Evolutionary conservation across 2,113 vertebrate genomes (phyloP), one percentile per base, ranked within the genome.

Genomic region (Semnopithecus entellus): DNA sequence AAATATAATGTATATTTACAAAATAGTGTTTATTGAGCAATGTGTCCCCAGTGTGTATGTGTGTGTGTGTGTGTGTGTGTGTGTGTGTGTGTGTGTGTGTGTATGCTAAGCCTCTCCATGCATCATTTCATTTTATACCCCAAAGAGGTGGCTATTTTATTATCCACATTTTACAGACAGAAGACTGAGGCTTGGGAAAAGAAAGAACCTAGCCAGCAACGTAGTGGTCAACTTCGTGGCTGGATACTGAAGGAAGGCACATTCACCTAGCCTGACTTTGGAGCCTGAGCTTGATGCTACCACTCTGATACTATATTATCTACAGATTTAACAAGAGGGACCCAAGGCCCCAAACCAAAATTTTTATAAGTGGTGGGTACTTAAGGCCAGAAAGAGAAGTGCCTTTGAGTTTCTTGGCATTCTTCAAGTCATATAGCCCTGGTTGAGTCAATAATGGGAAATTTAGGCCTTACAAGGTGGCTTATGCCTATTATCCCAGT

Each of bases 291-390:
- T 16, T 2, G 6, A 38, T 66, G 30, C 0, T 14, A 17, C 38
- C 32, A 3, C 22, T 40, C 35, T 2, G 12, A 30, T 3, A 4
- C 0, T 25, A 7, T 52, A 6, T 73, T 23, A 40, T 7, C 23
- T 64, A 40, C 40, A 45, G 40, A 22, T 30, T 75, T 27, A 73
- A 32, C n/a, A 16, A 32, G 50, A 22, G 38, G n/a, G 45, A 27
- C 64, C 70, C 45, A 14, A 1, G 61, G 6, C 50, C 32, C 3
- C 35, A 35, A 59, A 35, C n/a, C 57, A 17, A 45, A 70, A 45
- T 12, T 32, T 23, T 35, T 32, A 1, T 40, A 38, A 30, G 23
- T 14, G 6, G 11, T 22, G 45, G n/a, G 18, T 2, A 8, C 61
- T 85, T 8, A 20, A 14, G 50, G 52, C 13, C 6, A 12, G 27